Percentiles rank a stretch among this genome's conserved stretches.
Conservation (phyloP, 2,113 vertebrate species). For the Copsychus sechellarum region DNA sequence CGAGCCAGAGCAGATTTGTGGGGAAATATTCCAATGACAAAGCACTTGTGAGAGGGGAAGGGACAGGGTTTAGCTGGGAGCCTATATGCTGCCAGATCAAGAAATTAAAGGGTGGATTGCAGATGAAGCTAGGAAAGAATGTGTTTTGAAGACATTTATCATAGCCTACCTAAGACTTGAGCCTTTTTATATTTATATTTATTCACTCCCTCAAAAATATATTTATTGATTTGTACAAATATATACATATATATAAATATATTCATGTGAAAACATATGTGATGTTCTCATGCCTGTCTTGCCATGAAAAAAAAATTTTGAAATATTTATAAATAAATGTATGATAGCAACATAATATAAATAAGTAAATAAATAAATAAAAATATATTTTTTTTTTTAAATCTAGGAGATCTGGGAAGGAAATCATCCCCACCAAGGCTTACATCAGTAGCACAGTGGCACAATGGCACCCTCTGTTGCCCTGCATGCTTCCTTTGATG, state of each 20-base stretch:
- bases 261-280: background rate
- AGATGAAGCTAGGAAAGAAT: background rate
- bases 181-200: background rate
- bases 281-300: background rate
- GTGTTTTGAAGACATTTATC: background rate
- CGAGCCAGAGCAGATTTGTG: background rate
- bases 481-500: background rate
- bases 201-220: no score
- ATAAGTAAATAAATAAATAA: no score
- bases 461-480: slow-evolving; percentile 50
- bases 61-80: background rate
- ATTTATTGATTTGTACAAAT: background rate
- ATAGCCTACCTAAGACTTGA: background rate
- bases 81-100: background rate
- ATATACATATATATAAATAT: background rate
- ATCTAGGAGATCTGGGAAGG: background rate
- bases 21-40: slow-evolving; percentile 1
- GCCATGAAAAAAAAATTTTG: background rate
- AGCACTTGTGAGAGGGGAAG: background rate
- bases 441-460: background rate
- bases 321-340: background rate
- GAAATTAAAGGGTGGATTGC: background rate
- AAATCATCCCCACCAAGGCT: background rate
- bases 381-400: background rate
- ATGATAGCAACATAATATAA: rapidly evolving